Evolutionary conservation across 2,888 invertebrate species (phyloP).

Genomic region (Camponotus fellah): DNA sequence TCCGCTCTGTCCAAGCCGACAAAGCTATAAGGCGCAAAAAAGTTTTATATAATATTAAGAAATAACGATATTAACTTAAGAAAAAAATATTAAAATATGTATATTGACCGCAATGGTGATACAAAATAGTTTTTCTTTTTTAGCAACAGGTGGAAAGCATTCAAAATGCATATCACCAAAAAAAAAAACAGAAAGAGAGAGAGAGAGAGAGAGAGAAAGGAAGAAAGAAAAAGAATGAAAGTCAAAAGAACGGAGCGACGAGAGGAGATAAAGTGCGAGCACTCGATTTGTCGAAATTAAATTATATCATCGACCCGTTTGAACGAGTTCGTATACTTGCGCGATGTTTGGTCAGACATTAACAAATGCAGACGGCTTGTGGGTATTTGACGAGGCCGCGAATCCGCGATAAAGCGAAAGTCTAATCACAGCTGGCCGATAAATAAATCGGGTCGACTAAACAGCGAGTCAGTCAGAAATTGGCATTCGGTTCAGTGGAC

Average conservation of each 20-base stretch:
- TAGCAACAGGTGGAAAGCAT: slow-evolving; percentile 72
- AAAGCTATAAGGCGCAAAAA: neutral
- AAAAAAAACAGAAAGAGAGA: slow-evolving; percentile 37
- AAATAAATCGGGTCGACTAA: slow-evolving; percentile 76
- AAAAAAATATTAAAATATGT: slow-evolving; percentile 30
- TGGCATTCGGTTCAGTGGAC: slow-evolving; percentile 41
- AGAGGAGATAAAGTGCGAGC: neutral
- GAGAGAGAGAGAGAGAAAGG: neutral
- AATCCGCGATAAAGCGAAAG: slow-evolving; percentile 74
- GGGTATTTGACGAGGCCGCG: slow-evolving; percentile 69
- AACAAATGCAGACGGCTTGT: slow-evolving; percentile 61
- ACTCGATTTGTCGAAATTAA: neutral
- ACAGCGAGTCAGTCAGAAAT: slow-evolving; percentile 68
- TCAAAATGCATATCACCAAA: slow-evolving; percentile 49
- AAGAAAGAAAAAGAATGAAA: neutral
- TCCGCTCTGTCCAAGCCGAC: neutral
- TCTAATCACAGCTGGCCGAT: slow-evolving; percentile 76
- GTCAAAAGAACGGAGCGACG: neutral
- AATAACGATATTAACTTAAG: slow-evolving; percentile 2
- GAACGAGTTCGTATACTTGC: neutral
- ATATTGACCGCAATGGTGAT: slow-evolving; percentile 28
- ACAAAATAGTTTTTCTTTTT: slow-evolving; percentile 65
- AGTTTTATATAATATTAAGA: neutral
- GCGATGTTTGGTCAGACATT: slow-evolving; percentile 49
- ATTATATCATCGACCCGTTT: neutral